Evolutionary conservation across 2,888 invertebrate genomes (phyloP), one percentile per base, ranked within the genome.

Genomic region (Brenthis hecate): DNA sequence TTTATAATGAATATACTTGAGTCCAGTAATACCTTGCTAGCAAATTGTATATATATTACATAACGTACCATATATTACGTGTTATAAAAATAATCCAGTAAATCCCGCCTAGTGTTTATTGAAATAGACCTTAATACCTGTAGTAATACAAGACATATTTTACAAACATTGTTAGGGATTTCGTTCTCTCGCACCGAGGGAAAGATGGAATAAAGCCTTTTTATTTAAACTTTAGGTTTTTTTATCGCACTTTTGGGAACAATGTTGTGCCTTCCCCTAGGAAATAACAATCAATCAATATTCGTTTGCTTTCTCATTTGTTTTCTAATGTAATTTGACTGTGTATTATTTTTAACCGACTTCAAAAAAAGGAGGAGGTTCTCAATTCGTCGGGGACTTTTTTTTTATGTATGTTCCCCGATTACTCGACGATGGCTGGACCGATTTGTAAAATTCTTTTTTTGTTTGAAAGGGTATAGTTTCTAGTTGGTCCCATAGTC

Each of bases 241-340:
- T 81, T 81, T 85, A 84, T 87, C 85, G 85, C 88, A 85, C 81
- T 83, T 85, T 80, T 80, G 76, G 79, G 77, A 80, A 43, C 78
- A 78, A 85, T 85, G 84, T 85, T 84, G 75, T 76, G 76, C 72
- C 68, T 78, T 86, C 87, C 89, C 84, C 65, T 74, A 88, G 89
- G 88, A 90, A 90, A 89, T 90, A 88, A 86, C 81, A 78, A 80
- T 80, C 79, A 77, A 74, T 79, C 64, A 73, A 50, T 50, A 50
- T 60, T 60, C 60, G 60, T 32, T 60, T 50, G 48, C 50, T 60
- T 60, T 60, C 28, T 50, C 60, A 60, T 60, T 60, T 50, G 50
- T 50, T 60, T 58, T 60, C 48, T 28, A 48, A 5, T 43, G 11
- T 8, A 43, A 43, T 43, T 43, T 11, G 36, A 43, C 8, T 43